phyloP scores from a whole-genome alignment of 2,888 invertebrate genomes.

The Ceramica pisi region DNA sequence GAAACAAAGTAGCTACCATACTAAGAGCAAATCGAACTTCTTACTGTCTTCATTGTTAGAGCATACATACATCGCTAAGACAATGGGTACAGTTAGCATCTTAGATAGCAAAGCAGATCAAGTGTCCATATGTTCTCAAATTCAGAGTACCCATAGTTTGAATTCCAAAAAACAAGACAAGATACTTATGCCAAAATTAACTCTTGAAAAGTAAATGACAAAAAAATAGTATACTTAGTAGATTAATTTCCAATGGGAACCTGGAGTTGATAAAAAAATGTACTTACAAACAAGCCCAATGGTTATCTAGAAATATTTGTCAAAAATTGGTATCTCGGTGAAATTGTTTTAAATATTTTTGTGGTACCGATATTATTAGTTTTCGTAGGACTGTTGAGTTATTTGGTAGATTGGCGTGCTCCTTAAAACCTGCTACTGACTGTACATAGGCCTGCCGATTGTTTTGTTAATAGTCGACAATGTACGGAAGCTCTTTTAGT shows the following conservation, averaged over 20 bases:
- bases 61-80: conserved; percentile 46
- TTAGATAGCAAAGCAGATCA: neutral
- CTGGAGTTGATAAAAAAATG: too few species aligned
- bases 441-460: conserved; percentile 43
- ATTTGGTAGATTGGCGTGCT: neutral
- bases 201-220: too few species aligned
- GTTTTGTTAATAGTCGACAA: conserved; percentile 32
- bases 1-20: conserved; percentile 14
- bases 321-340: too few species aligned
- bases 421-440: neutral
- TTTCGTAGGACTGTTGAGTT: too few species aligned
- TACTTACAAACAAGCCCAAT: too few species aligned
- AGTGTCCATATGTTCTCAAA: neutral
- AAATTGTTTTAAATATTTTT: too few species aligned
- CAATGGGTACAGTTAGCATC: conserved; percentile 48
- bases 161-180: too few species aligned
- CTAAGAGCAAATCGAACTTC: conserved; percentile 34
- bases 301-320: too few species aligned
- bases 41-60: conserved; percentile 57
- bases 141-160: neutral
- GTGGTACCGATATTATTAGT: too few species aligned
- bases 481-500: conserved; percentile 65
- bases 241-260: too few species aligned
- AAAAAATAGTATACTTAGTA: too few species aligned
- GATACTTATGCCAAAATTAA: too few species aligned